phyloP scores from a whole-genome alignment of 1,140 invertebrate species.

The Caenorhabditis inopinata region DNA sequence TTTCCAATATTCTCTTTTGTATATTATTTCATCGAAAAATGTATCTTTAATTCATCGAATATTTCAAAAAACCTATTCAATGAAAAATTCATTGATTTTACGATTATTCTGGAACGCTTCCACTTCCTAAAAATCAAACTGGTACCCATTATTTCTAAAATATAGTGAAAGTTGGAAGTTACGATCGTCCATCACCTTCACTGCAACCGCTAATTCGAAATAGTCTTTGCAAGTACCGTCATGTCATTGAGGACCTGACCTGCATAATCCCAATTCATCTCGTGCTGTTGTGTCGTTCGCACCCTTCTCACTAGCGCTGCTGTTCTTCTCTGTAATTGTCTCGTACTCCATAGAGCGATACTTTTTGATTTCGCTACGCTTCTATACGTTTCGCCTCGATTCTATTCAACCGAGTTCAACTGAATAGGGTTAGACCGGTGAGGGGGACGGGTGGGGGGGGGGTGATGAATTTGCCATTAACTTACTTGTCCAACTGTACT shows the following conservation, averaged over 20 bases:
- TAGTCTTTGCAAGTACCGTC: constrained; percentile 18
- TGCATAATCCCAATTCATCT: constrained; percentile 17
- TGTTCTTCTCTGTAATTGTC: constrained; percentile 31
- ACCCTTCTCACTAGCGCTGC: constrained; percentile 1
- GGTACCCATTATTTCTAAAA: not conserved
- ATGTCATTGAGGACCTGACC: constrained; percentile 30
- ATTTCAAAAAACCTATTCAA: too few relatives aligned
- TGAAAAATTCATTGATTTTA: too few relatives aligned
- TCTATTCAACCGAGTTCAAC: not conserved
- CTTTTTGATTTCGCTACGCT: not conserved
- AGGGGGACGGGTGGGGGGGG: not conserved
- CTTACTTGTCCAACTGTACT: not conserved
- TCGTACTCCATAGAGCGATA: not conserved
- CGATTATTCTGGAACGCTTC: too few relatives aligned
- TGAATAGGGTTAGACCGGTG: too few relatives aligned
- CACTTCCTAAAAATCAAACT: too few relatives aligned
- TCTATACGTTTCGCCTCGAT: not conserved
- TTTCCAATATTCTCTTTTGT: too few relatives aligned
- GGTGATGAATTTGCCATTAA: not conserved
- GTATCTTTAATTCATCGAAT: too few relatives aligned
- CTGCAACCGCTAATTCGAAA: constrained; percentile 20
- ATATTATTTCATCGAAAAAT: too few relatives aligned
- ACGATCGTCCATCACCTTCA: constrained; percentile 10
- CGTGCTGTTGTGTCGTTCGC: not conserved
- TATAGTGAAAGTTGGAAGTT: not conserved